Evolutionary conservation across 2,797 vertebrate genomes (phyloP), one percentile per base, ranked within the genome.

Genomic region (Ispidina lecontei): DNA sequence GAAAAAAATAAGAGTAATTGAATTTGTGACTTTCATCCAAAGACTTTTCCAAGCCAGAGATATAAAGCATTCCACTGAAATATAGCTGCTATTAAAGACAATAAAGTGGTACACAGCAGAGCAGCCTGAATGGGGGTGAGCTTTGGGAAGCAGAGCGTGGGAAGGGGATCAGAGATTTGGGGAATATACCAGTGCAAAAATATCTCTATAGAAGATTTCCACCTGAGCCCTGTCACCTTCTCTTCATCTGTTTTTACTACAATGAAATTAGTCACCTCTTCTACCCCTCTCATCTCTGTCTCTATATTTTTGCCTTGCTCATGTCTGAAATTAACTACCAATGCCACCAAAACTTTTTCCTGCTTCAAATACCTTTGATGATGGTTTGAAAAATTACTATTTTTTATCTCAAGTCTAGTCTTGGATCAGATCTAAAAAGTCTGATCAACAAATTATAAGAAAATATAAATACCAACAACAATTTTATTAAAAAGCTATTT

Each of bases 21-120:
- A 87, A 78, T 89, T 76, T 43, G 70, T 67, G 90, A 93, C 89
- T 94, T 94, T 92, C 77, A 84, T 82, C 63, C 68, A 91, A 94
- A 96, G 81, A 68, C 75, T 85, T 85, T 82, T 91, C 39, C 92
- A 88, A 91, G 78, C 58, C 73, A 31, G 49, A 75, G n/a, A 87
- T 51, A 56, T 49, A 82, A 87, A 73, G 81, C 51, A 55, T 71
- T 68, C 51, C 49, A 51, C 16, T 58, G 81, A 65, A 89, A 72
- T 22, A 7, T 29, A 72, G 75, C 74, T 0, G 0, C 73, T 74
- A 71, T 23, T 91, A 51, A 86, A 65, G 44, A 80, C 89, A 94
- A 87, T 80, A 65, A 83, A 89, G 0, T 9, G 86, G 71, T 47
- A 59, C 80, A 47, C 35, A 37, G 88, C 54, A 80, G 72, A 2